Conservation (phyloP, 2,888 invertebrate species). For the Atrina japonica region DNA sequence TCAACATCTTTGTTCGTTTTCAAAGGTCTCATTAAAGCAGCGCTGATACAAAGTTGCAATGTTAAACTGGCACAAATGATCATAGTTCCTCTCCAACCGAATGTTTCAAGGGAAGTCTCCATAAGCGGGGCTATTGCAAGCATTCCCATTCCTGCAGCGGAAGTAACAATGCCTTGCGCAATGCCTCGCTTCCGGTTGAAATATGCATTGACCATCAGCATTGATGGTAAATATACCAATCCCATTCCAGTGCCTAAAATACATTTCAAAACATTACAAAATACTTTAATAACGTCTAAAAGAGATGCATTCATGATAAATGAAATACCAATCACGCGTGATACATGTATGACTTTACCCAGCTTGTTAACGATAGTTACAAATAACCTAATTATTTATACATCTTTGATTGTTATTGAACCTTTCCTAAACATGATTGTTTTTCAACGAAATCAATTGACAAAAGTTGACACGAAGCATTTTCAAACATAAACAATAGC, state of each 20-base stretch:
- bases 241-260: slow-evolving; percentile 56
- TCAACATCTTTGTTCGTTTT: not conserved
- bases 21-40: slow-evolving; percentile 50
- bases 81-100: slow-evolving; percentile 53
- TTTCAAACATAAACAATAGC: too few species aligned
- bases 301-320: too few species aligned
- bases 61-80: slow-evolving; percentile 50
- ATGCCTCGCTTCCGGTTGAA: slow-evolving; percentile 56
- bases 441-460: too few species aligned
- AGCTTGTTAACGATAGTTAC: not conserved
- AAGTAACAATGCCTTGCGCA: slow-evolving; percentile 55
- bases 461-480: too few species aligned
- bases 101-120: slow-evolving; percentile 43
- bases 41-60: slow-evolving; percentile 54
- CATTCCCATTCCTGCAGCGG: slow-evolving; percentile 60
- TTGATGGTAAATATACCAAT: slow-evolving; percentile 54
- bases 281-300: too few species aligned
- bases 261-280: not conserved
- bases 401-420: too few species aligned
- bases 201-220: slow-evolving; percentile 58
- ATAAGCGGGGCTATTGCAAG: slow-evolving; percentile 51
- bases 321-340: not conserved
- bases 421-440: too few species aligned
- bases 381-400: too few species aligned
- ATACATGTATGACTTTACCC: too few species aligned